Conservation (phyloP, 2,797 vertebrate species). For the Microctenopoma lineatum region DNA sequence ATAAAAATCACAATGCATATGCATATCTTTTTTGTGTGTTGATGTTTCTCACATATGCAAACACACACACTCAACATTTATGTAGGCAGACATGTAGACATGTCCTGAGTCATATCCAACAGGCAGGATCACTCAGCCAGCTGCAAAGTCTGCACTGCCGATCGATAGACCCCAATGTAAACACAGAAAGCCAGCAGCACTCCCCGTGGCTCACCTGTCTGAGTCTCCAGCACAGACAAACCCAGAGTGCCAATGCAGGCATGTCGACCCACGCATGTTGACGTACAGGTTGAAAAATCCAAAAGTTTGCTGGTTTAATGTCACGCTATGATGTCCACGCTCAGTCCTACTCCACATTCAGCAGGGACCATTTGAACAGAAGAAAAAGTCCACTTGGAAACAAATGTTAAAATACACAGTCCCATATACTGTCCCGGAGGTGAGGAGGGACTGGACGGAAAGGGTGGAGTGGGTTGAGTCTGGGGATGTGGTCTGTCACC, state of each 20-base stretch:
- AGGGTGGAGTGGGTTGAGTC: slow-evolving; percentile 12
- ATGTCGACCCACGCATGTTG: slow-evolving; percentile 66
- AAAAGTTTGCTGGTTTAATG: slow-evolving; percentile 30
- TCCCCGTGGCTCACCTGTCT: slow-evolving; percentile 72
- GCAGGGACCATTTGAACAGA: slow-evolving; percentile 7
- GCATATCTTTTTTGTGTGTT: background rate
- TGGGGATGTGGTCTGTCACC: slow-evolving; percentile 39
- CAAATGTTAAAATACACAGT: slow-evolving; percentile 49
- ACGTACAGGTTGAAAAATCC: slow-evolving; percentile 46
- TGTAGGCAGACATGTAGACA: slow-evolving; percentile 3
- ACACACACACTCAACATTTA: background rate
- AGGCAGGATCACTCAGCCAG: slow-evolving; percentile 23
- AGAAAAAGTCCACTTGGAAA: slow-evolving; percentile 35
- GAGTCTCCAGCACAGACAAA: slow-evolving; percentile 63
- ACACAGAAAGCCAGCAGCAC: slow-evolving; percentile 43
- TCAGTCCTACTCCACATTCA: slow-evolving; percentile 23
- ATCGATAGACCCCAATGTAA: slow-evolving; percentile 53
- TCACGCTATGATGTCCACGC: slow-evolving; percentile 18
- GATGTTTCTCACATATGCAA: background rate
- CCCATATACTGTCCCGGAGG: slow-evolving; percentile 40
- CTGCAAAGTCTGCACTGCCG: slow-evolving; percentile 23
- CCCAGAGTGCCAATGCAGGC: slow-evolving; percentile 55
- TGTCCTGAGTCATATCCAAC: slow-evolving; percentile 29
- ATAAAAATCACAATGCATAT: slow-evolving; percentile 6
- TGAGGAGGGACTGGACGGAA: background rate